Conservation (phyloP, 64 coral and sea anemone genomes). For the Montipora foliosa region DNA sequence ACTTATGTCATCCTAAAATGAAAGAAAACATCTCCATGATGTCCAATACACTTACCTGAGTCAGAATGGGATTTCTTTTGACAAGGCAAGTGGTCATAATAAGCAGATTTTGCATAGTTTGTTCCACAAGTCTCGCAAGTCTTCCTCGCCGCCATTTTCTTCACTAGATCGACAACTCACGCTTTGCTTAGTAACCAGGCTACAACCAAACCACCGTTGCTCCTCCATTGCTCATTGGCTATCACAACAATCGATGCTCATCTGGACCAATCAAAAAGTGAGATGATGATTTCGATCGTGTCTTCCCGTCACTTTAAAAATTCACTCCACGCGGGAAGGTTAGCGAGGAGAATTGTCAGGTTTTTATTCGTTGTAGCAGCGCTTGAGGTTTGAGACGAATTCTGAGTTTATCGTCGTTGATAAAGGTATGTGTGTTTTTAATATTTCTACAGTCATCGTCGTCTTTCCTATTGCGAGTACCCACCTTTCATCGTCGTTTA, state of each 20-base stretch:
- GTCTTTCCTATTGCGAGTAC: no score
- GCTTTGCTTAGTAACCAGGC: neutral
- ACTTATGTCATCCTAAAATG: no score
- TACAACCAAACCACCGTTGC: neutral
- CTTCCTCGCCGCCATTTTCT: constrained; percentile 15
- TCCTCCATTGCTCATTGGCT: neutral
- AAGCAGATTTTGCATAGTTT: constrained; percentile 22
- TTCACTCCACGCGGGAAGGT: neutral
- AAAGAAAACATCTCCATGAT: no score
- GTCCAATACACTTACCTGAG: neutral
- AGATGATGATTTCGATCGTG: neutral
- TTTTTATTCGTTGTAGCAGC: neutral
- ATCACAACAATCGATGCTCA: neutral
- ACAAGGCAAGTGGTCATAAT: constrained; percentile 21
- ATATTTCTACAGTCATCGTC: no score
- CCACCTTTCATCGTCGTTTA: no score
- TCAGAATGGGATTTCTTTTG: neutral
- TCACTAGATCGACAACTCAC: neutral
- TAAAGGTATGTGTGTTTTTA: neutral
- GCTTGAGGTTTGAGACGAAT: neutral
- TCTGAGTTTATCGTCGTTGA: neutral
- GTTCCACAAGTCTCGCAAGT: neutral
- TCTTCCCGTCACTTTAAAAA: neutral
- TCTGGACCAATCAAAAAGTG: neutral
- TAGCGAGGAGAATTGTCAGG: neutral